Base-by-base conservation (phyloP, 2,888 invertebrate species). In the Cosmopolites sordidus region DNA sequence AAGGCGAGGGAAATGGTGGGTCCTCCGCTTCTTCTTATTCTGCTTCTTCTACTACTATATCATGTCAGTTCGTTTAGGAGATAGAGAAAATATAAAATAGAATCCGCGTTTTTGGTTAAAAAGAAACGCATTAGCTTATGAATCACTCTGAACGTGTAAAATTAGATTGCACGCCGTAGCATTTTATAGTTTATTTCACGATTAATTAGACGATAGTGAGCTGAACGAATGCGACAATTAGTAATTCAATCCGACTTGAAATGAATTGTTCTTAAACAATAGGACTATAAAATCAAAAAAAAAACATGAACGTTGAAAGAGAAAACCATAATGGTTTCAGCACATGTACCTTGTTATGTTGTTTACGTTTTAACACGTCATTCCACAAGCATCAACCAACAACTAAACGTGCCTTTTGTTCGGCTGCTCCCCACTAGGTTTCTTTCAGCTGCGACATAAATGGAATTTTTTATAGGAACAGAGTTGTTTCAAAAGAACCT, bases 361-460 rank as follows among this genome's bases (percentile, higher is more conserved):
- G 22, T 22, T 22, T 22, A 5, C 22, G 22, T 22, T 22, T 22
- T 22, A 22, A 22, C 3, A 8, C 22, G 22, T n/a, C 40, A 5
- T 38, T 8, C 2, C 27, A 37, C 18, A 14, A 29, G 22, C 40
- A 38, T 14, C 1, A 22, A 39, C n/a, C 15, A 14, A 15, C 16
- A 39, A 22, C n/a, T 47, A 16, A 29, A 16, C 47, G 6, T 27
- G 16, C 11, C 29, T 47, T 47, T 40, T 47, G 47, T 47, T 40
- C 11, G 8, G 14, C 27, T 47, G 37, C 29, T 6, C 29, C n/a
- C 40, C 22, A 22, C 22, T 8, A 22, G 22, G 22, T 8, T 22
- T 22, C 22, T 22, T 22, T 22, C 22, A 22, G 22, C 22, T 22
- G 8, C 22, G 4, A 37, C 37, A 14, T 14, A 37, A 37, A 37